Evolutionary conservation across 1,140 invertebrate genomes (phyloP), one percentile per base, ranked within the genome.

Genomic region (Zaprionus ornatus): DNA sequence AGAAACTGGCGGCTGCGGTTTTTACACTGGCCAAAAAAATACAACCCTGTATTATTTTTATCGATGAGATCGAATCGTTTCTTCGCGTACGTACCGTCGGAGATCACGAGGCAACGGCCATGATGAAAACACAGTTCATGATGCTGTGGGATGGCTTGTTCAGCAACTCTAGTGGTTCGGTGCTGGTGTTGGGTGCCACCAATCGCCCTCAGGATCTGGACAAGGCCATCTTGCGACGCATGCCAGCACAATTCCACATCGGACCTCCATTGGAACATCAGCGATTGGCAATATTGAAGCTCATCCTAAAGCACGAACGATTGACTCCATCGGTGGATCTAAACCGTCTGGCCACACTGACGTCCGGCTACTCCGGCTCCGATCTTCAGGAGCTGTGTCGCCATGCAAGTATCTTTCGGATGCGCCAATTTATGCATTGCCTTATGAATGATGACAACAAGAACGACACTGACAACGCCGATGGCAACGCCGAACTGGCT

Each of bases 41-140:
- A 40, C 97, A 99, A 91, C 98, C 98, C 1, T 97, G 97, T 73
- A 99, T 98, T 64, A 97, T 99, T 62, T 98, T 99, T 87, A 97
- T 99, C 90, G 99, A 99, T 94, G 99, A 99, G 95, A 99, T 99
- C 82, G 98, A 99, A 94, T 99, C 98, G 12, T 99, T 99, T 93
- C 93, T 99, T 68, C 95, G 98, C 59, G 95, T 95, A 21, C 95
- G 99, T 55, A 96, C 96, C 83, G 94, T 95, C 1, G 95, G 96
- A 77, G 99, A 99, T 94, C 98, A 99, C 92, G 99, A 99, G 93
- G 98, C 98, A 1, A 99, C 99, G 1, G 98, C 98, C 7, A 99
- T 99, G 98, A 99, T 99, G 96, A 99, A 99, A 94, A 95, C 97
- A 32, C 96, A 97, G 92, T 98, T 98, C 88, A 97, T 98, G 96